A percentile compares a stretch with the other conserved stretches of the same genome.
phyloP scores from a whole-genome alignment of 2,797 vertebrate species.

The Muraenolepis orangiensis region DNA sequence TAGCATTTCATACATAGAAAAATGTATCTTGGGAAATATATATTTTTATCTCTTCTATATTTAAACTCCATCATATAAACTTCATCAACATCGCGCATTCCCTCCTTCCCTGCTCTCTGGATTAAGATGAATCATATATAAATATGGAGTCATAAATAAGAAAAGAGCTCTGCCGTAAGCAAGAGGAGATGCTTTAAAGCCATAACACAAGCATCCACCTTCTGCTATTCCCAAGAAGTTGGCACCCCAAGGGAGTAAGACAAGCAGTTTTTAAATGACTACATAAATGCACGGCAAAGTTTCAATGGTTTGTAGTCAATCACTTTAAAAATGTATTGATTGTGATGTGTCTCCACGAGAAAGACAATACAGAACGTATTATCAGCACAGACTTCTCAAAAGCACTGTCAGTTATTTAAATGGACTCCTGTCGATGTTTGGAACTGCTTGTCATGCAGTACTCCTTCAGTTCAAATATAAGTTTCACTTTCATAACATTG shows the following conservation, averaged over 20 bases:
- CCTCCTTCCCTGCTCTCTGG: neutral
- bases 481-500: no score
- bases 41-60: neutral
- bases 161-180: neutral
- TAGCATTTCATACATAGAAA: neutral
- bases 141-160: neutral
- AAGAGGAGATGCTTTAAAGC: neutral
- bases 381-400: neutral
- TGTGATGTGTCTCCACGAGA: neutral
- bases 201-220: neutral
- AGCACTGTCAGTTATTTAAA: neutral
- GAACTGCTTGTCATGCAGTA: neutral
- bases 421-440: neutral
- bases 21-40: neutral
- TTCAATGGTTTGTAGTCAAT: neutral
- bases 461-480: neutral
- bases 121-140: neutral
- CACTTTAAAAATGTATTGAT: neutral
- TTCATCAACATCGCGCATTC: neutral
- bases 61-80: neutral
- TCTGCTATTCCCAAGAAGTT: neutral
- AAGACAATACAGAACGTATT: neutral
- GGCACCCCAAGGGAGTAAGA: no score
- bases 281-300: neutral
- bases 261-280: neutral